A percentile compares a stretch with the other conserved stretches of the same genome.
These are phyloP conservation scores for Cheilosia impressa DNA, from an alignment of 2,888 invertebrate species.

Conservation along the genomic window DNA sequence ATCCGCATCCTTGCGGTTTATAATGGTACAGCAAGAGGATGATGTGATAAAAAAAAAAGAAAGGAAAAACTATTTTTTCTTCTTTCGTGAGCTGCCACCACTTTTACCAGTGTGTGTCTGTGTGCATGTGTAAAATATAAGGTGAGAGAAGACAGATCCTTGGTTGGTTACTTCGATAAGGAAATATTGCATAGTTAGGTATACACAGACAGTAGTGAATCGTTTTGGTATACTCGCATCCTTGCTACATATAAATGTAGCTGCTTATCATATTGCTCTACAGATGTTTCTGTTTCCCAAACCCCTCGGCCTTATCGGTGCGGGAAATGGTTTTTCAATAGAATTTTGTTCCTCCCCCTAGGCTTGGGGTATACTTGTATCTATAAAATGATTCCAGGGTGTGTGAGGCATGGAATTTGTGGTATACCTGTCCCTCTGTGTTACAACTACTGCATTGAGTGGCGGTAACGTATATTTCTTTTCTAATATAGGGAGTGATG, in stretches of 20 bases:
- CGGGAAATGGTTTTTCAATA: conserved; percentile 66
- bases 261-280: conserved; percentile 72
- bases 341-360: conserved; percentile 17
- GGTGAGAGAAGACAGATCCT: conserved; percentile 49
- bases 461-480: conserved; percentile 9
- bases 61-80: conserved; percentile 27
- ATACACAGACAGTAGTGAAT: neutral
- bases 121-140: conserved; percentile 24
- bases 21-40: conserved; percentile 50
- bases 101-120: neutral
- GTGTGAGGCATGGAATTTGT: conserved; percentile 33
- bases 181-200: conserved; percentile 24
- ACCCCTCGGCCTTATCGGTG: conserved; percentile 41
- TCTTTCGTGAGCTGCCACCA: conserved; percentile 1
- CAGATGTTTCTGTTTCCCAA: conserved; percentile 58
- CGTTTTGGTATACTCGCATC: conserved; percentile 30
- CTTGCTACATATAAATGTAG: conserved; percentile 57
- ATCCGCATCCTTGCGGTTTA: conserved; percentile 74
- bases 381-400: conserved; percentile 30
- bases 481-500: conserved; percentile 56
- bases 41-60: conserved; percentile 38
- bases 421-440: conserved; percentile 60
- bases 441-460: conserved; percentile 53
- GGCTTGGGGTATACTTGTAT: neutral
- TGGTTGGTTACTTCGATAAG: conserved; percentile 37